phyloP scores from a whole-genome alignment of 2,113 vertebrate species.

The Pseudopodoces humilis region DNA sequence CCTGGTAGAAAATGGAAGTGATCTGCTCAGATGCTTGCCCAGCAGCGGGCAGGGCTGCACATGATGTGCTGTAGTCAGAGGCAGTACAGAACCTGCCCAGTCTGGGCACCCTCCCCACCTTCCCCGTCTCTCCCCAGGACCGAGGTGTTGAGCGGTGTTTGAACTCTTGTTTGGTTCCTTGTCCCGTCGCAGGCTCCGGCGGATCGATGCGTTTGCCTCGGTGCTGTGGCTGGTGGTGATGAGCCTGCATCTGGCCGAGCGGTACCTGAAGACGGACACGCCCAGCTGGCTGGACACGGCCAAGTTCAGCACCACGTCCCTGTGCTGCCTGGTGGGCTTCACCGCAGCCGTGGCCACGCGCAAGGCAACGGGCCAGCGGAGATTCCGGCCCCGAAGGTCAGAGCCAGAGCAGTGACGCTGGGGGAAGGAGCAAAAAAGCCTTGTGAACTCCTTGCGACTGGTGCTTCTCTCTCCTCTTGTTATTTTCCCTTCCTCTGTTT shows the following conservation, averaged over 20 bases:
- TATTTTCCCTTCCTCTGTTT: slow-evolving; percentile 6
- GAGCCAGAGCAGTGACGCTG: slow-evolving; percentile 87
- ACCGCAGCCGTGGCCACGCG: slow-evolving; percentile 87
- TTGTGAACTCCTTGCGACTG: slow-evolving; percentile 21
- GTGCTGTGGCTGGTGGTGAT: slow-evolving; percentile 89
- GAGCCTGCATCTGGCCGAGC: slow-evolving; percentile 80
- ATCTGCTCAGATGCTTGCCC: neutral
- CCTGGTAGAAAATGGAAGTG: neutral
- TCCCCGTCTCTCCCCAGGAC: neutral
- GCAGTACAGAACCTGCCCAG: neutral
- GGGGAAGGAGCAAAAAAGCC: slow-evolving; percentile 62
- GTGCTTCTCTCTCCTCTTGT: slow-evolving; percentile 39
- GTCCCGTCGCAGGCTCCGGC: slow-evolving; percentile 79
- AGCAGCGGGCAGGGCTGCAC: neutral
- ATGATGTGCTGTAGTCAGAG: neutral
- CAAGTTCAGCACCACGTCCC: slow-evolving; percentile 79
- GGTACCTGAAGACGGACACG: slow-evolving; percentile 68
- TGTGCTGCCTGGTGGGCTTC: slow-evolving; percentile 93
- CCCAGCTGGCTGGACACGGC: slow-evolving; percentile 84
- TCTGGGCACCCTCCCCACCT: neutral
- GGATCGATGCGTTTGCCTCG: slow-evolving; percentile 87
- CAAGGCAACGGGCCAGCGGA: slow-evolving; percentile 82
- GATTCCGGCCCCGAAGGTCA: slow-evolving; percentile 95
- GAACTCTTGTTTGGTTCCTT: neutral
- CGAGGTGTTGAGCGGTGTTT: accelerated